A percentile compares a stretch with the other conserved stretches of the same genome.
phyloP scores from a whole-genome alignment of 2,113 vertebrate genomes.

The Naja naja region DNA sequence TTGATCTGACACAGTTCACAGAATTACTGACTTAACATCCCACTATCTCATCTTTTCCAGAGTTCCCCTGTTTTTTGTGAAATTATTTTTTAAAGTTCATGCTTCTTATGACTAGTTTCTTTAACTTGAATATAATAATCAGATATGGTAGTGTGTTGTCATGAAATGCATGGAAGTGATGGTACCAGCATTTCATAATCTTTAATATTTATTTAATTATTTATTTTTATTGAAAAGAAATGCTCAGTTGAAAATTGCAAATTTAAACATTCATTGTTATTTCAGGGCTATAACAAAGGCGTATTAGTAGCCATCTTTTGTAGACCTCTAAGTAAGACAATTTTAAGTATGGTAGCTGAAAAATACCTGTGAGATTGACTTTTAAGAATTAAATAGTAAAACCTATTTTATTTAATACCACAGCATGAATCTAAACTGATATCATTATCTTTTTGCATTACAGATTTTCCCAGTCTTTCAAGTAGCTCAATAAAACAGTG shows the following conservation, averaged over 20 bases:
- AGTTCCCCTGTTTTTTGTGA: neutral
- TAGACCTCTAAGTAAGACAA: neutral
- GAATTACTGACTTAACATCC: neutral
- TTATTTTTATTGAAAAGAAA: neutral
- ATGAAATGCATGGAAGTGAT: neutral
- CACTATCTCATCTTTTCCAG: neutral
- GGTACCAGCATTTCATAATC: neutral
- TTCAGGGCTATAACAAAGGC: neutral
- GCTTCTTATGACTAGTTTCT: neutral
- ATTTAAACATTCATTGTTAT: neutral
- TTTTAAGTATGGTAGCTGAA: neutral
- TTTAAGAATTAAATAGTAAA: conserved; percentile 22
- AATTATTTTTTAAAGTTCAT: neutral
- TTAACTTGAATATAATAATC: neutral
- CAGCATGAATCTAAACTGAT: conserved; percentile 22
- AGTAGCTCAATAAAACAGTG: conserved; percentile 32
- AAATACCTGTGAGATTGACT: neutral
- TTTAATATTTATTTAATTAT: neutral
- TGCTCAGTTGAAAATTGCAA: neutral
- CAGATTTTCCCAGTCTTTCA: conserved; percentile 37
- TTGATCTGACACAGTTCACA: neutral
- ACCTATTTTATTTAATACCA: conserved; percentile 38
- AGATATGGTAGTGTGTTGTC: neutral
- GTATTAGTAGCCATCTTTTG: neutral
- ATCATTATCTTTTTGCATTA: neutral